Evolutionary conservation across 2,888 invertebrate genomes (phyloP).

Genomic region (Phengaris arion): DNA sequence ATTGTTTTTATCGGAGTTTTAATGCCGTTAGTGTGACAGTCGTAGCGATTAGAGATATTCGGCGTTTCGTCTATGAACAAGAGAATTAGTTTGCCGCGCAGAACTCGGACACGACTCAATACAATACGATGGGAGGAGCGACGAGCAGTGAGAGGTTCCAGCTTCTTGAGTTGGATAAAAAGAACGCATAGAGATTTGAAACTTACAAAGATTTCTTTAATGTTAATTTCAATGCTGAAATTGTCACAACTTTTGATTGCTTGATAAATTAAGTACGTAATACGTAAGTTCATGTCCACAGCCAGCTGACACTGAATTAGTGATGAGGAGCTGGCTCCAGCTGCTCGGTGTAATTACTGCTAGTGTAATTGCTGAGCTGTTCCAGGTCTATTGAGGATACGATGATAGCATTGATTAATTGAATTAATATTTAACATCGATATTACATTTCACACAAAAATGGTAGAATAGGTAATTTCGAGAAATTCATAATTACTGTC

Average conservation of each 20-base stretch:
- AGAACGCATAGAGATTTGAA: too few relatives aligned
- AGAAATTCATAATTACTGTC: neutral
- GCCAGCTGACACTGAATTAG: neutral
- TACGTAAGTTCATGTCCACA: neutral
- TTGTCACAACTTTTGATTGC: too few relatives aligned
- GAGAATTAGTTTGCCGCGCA: neutral
- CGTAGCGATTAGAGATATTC: too few relatives aligned
- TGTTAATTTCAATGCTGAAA: too few relatives aligned
- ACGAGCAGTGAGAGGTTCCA: too few relatives aligned
- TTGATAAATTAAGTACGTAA: too few relatives aligned
- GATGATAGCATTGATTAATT: neutral
- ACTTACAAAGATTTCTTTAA: too few relatives aligned
- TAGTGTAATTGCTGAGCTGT: neutral
- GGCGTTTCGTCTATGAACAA: neutral
- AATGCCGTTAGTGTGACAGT: too few relatives aligned
- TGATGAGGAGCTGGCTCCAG: slow-evolving; percentile 9
- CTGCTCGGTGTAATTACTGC: neutral
- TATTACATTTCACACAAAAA: neutral
- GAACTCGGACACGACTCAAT: too few relatives aligned
- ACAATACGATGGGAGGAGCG: too few relatives aligned
- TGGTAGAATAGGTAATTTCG: neutral
- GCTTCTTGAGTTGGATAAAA: too few relatives aligned
- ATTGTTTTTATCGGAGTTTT: too few relatives aligned
- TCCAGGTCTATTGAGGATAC: neutral
- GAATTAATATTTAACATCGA: neutral